Conservation (phyloP, 2,888 invertebrate species). For the Exephanes ischioxanthus region DNA sequence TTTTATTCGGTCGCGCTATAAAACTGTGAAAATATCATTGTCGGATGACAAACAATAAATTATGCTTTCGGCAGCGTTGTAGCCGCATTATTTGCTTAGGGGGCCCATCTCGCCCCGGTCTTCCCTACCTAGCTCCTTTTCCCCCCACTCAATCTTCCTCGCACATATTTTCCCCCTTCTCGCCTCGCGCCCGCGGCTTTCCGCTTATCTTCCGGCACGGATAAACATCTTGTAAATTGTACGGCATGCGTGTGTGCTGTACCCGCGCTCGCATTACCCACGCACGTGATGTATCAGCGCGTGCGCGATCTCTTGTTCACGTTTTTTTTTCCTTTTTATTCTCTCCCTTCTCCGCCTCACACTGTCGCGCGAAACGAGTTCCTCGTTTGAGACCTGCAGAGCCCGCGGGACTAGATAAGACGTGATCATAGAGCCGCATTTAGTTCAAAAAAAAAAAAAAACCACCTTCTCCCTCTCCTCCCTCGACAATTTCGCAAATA, state of each 20-base stretch:
- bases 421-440: neutral
- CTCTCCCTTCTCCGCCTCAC: slow-evolving; percentile 6
- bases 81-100: too few species aligned
- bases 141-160: slow-evolving; percentile 41
- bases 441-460: neutral
- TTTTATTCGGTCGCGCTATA: too few species aligned
- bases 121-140: neutral
- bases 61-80: too few species aligned
- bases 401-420: neutral
- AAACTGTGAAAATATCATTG: too few species aligned
- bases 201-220: slow-evolving; percentile 58
- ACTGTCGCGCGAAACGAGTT: slow-evolving; percentile 19
- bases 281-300: slow-evolving; percentile 63
- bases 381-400: slow-evolving; percentile 22
- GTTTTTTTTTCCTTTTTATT: neutral
- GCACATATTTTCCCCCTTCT: slow-evolving; percentile 48
- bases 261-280: slow-evolving; percentile 57
- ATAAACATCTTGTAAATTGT: slow-evolving; percentile 68
- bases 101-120: too few species aligned
- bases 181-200: slow-evolving; percentile 30
- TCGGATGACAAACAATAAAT: too few species aligned
- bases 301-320: neutral
- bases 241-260: slow-evolving; percentile 53
- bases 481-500: slow-evolving; percentile 1
- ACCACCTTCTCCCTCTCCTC: neutral